These are phyloP conservation scores for Corythornis cristatus DNA, from an alignment of 2,113 vertebrate species.

Conservation along the genomic window DNA sequence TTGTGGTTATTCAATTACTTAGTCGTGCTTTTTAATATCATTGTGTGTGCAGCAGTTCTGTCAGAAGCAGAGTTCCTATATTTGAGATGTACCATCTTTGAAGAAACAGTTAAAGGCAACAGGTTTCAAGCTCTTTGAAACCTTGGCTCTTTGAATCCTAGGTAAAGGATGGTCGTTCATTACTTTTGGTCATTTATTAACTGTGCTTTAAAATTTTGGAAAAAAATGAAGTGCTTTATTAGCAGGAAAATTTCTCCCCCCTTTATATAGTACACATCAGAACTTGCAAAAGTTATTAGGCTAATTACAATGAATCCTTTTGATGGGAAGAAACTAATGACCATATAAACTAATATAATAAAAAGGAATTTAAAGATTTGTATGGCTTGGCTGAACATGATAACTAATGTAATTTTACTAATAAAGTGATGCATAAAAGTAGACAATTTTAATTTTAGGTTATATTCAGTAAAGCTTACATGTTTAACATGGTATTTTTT, in stretches of 20 bases:
- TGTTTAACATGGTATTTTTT: background rate
- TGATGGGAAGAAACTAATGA: background rate
- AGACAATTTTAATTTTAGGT: background rate
- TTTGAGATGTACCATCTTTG: background rate
- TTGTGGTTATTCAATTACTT: constrained; percentile 42
- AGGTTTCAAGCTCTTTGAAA: constrained; percentile 45
- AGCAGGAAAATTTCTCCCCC: background rate
- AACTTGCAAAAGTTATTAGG: background rate
- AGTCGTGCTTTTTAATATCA: background rate
- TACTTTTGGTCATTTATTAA: background rate
- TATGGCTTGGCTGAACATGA: background rate
- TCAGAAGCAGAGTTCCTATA: background rate
- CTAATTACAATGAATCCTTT: background rate
- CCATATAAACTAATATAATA: background rate
- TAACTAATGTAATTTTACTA: background rate
- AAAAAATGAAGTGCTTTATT: background rate
- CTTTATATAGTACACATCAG: background rate
- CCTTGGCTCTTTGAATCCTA: background rate
- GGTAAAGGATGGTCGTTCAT: background rate
- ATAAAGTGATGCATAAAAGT: background rate
- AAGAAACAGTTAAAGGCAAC: constrained; percentile 47
- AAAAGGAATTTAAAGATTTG: constrained; percentile 7
- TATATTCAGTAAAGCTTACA: background rate
- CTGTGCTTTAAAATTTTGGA: background rate
- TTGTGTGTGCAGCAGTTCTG: background rate